Evolutionary conservation across 1,140 invertebrate species (phyloP).

Genomic region (Danaus plexippus): DNA sequence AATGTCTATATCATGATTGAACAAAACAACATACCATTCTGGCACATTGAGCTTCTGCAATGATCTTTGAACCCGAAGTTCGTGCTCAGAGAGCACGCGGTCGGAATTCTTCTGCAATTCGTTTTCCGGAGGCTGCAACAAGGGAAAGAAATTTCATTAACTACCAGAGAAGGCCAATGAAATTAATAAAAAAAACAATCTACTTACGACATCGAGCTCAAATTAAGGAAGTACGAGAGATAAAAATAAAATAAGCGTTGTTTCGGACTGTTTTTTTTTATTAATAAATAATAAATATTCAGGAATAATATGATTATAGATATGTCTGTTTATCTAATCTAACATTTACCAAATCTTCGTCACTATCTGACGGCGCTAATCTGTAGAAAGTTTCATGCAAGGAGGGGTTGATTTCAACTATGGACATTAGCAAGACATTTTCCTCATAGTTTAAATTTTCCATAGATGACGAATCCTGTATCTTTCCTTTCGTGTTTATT

Average conservation of each 20-base stretch:
- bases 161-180: not conserved
- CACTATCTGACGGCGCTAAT: slow-evolving; percentile 37
- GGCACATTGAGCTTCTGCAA: slow-evolving; percentile 93
- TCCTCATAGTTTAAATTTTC: slow-evolving; percentile 36
- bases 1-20: too few relatives aligned
- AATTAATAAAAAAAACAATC: slow-evolving; percentile 5
- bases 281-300: slow-evolving; percentile 9
- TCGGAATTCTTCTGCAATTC: slow-evolving; percentile 88
- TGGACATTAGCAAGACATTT: slow-evolving; percentile 17
- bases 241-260: not conserved
- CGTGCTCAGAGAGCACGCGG: slow-evolving; percentile 89
- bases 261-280: not conserved
- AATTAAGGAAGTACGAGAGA: too few relatives aligned
- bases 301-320: slow-evolving; percentile 4
- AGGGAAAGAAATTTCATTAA: slow-evolving; percentile 21
- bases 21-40: slow-evolving; percentile 79
- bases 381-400: slow-evolving; percentile 43
- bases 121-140: slow-evolving; percentile 90
- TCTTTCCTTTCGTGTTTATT: slow-evolving; percentile 36
- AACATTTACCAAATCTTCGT: slow-evolving; percentile 44
- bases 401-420: slow-evolving; percentile 21
- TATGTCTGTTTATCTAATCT: slow-evolving; percentile 9
- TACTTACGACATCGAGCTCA: slow-evolving; percentile 10
- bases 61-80: slow-evolving; percentile 91
- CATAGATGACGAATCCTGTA: slow-evolving; percentile 53